phyloP scores from a whole-genome alignment of 1,140 invertebrate genomes.

The Limonius californicus region DNA sequence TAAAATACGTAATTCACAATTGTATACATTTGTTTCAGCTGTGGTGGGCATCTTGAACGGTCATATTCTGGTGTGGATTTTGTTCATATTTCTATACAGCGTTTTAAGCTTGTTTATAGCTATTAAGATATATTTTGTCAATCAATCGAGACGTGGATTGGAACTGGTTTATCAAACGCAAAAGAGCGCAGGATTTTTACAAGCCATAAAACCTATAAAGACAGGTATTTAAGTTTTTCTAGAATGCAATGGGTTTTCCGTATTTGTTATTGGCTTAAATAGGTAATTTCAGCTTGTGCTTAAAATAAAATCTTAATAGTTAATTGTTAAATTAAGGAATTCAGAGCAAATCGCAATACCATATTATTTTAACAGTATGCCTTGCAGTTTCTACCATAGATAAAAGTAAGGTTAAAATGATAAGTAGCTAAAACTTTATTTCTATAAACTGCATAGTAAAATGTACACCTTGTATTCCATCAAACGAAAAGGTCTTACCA shows the following conservation, averaged over 20 bases:
- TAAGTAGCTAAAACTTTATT: no score
- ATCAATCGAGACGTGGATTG: constrained; percentile 35
- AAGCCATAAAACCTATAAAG: constrained; percentile 51
- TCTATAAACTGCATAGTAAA: no score
- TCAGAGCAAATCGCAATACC: no score
- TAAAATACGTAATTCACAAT: not conserved
- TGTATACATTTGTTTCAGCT: constrained; percentile 30
- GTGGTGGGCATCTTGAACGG: constrained; percentile 40
- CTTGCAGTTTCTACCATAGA: no score
- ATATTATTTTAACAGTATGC: no score
- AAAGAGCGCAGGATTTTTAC: not conserved
- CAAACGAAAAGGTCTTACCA: no score
- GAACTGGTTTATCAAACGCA: constrained; percentile 41
- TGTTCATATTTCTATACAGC: constrained; percentile 47
- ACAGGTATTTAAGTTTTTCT: constrained; percentile 24
- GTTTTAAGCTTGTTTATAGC: constrained; percentile 35
- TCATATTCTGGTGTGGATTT: constrained; percentile 48
- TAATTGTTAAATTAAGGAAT: not conserved
- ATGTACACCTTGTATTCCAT: no score
- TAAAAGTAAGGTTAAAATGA: no score
- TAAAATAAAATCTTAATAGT: no score
- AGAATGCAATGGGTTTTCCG: no score
- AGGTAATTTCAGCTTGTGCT: no score
- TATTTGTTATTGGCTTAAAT: no score
- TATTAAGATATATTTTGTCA: constrained; percentile 43